Evolutionary conservation across 2,797 vertebrate species (phyloP), one percentile per base, ranked within the genome.

Genomic region (Sarcoramphus papa): DNA sequence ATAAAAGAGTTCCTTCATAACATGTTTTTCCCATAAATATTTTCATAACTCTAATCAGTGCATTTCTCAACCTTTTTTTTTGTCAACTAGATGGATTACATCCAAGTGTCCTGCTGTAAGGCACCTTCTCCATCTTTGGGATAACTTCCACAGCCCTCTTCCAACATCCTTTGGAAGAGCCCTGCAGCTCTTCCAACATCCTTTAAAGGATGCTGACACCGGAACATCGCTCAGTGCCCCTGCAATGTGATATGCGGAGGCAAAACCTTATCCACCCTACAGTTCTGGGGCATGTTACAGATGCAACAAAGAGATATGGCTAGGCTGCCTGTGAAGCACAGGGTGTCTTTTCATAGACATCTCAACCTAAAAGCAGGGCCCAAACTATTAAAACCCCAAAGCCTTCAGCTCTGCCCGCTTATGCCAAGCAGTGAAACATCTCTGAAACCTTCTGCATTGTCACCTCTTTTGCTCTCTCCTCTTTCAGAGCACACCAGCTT

Each of bases 41-140:
- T 84, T 95, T 89, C 35, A 53, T 81, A 73, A 82, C 48, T 35
- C 27, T 69, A 45, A 69, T 78, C 53, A 89, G 18, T 37, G 89
- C 1, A 85, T 88, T 78, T 90, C 24, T 88, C 43, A 68, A 40
- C 3, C 2, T 13, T 89, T 69, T 70, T 41, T 57, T 62, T 25
- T 4, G 4, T 11, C 25, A 88, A 19, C 7, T 24, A 76, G 25
- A 45, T 3, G 65, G 14, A 48, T 28, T 77, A 80, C 18, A 85
- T 24, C 7, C 31, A 82, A 69, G 16, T 48, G 35, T 67, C 21
- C 18, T n/a, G 15, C 63, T 87, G 7, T 13, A 86, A 88, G 50
- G 33, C 2, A 7, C 22, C 68, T 87, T 51, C 51, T 73, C 41
- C 57, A 27, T 40, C 77, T 91, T 76, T 37, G 41, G 56, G 79